Percentiles rank a stretch among this genome's conserved stretches.
These are phyloP conservation scores for Pseudopleuronectes americanus DNA, from an alignment of 2,797 vertebrate genomes.

Conservation along the genomic window DNA sequence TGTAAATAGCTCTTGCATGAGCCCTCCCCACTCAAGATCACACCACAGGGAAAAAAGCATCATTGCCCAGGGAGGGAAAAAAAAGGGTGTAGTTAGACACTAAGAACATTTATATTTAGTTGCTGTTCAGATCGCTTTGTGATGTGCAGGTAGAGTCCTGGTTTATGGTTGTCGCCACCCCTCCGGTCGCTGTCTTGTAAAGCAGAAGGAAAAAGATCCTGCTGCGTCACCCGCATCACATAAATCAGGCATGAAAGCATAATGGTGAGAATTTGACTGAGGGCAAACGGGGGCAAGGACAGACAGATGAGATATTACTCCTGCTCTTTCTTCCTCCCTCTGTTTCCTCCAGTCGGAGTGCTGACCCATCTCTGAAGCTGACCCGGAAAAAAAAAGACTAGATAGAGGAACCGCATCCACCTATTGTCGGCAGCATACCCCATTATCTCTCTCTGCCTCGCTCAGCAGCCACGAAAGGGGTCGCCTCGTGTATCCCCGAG, in stretches of 20 bases:
- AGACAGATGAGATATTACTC: slow-evolving; percentile 70
- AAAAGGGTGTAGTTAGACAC: slow-evolving; percentile 34
- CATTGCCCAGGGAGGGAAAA: slow-evolving; percentile 5
- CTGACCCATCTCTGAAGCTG: slow-evolving; percentile 71
- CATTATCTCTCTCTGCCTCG: slow-evolving; percentile 34
- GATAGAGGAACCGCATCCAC: slow-evolving; percentile 51
- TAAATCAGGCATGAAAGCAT: slow-evolving; percentile 72
- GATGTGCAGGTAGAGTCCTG: slow-evolving; percentile 15
- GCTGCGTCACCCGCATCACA: slow-evolving; percentile 60
- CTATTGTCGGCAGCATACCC: slow-evolving; percentile 52
- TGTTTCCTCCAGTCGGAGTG: slow-evolving; percentile 53
- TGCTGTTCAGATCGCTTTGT: slow-evolving; percentile 26
- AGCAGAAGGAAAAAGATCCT: slow-evolving; percentile 48
- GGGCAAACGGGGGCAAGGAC: slow-evolving; percentile 68
- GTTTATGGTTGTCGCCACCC: slow-evolving; percentile 35
- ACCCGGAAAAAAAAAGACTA: slow-evolving; percentile 73
- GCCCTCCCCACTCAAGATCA: slow-evolving; percentile 57
- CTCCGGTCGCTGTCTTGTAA: slow-evolving; percentile 45
- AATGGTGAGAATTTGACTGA: slow-evolving; percentile 73
- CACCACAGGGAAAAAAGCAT: slow-evolving; percentile 33
- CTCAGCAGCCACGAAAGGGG: slow-evolving; percentile 45
- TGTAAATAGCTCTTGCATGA: slow-evolving; percentile 64
- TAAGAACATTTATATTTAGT: slow-evolving; percentile 45
- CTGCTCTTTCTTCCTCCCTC: slow-evolving; percentile 58
- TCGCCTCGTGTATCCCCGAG: slow-evolving; percentile 52